Conservation (phyloP, 2,888 invertebrate species). For the Ichneumoninae sp. region DNA sequence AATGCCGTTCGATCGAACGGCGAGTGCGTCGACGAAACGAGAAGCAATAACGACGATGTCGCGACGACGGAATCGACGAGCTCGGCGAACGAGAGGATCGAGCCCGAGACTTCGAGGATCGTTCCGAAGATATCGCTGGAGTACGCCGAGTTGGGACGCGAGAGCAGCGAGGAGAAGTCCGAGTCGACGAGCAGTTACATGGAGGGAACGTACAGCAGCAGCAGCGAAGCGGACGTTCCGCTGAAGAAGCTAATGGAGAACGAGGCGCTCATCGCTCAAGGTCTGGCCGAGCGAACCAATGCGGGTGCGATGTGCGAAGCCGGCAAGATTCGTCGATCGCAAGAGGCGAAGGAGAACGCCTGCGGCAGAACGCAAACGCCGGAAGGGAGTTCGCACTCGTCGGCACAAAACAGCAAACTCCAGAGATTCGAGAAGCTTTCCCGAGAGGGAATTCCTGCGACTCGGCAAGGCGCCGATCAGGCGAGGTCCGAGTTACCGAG, state of each 20-base stretch:
- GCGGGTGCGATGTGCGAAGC: conserved; percentile 10
- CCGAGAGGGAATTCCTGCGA: background rate
- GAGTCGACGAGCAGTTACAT: conserved; percentile 72
- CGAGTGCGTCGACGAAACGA: conserved; percentile 64
- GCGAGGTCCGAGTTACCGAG: conserved; percentile 72
- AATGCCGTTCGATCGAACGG: conserved; percentile 1
- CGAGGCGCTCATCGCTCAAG: conserved; percentile 60
- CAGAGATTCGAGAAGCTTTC: conserved; percentile 12
- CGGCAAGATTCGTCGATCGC: conserved; percentile 28
- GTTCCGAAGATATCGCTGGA: conserved; percentile 47
- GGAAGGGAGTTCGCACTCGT: conserved; percentile 6
- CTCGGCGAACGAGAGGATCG: background rate
- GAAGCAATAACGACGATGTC: conserved; percentile 70
- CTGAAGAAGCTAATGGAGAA: conserved; percentile 67
- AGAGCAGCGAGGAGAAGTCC: conserved; percentile 74
- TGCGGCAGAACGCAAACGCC: conserved; percentile 4
- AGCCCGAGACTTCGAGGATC: background rate
- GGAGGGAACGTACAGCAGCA: conserved; percentile 70
- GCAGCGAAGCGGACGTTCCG: conserved; percentile 70
- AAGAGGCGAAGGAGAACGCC: background rate
- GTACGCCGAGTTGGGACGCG: conserved; percentile 54
- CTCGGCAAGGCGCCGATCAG: conserved; percentile 67
- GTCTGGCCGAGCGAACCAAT: conserved; percentile 42
- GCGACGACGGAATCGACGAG: background rate
- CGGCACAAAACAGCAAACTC: conserved; percentile 3